Percentiles rank a stretch among this genome's conserved stretches.
Evolutionary conservation across 2,113 vertebrate genomes (phyloP).

Genomic region (Haemorhous mexicanus): DNA sequence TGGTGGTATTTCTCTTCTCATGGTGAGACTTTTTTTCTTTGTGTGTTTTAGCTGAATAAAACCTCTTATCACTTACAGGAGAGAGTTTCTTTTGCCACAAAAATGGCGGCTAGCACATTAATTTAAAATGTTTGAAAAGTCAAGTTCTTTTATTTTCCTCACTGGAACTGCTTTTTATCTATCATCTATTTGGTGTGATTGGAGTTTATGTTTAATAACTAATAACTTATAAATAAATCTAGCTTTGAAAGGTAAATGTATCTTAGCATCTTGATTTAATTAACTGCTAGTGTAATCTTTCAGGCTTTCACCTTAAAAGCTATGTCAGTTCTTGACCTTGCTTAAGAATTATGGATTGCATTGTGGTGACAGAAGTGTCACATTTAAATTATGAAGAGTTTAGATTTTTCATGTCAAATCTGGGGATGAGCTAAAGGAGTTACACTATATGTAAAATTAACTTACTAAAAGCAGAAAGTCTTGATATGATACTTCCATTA

Average conservation of each 20-base stretch:
- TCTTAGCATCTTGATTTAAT: not conserved
- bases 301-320: not conserved
- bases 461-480: not conserved
- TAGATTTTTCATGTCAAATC: not conserved
- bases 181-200: not conserved
- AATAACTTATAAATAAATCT: not conserved
- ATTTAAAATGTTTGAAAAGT: constrained; percentile 23
- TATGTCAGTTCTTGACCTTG: not conserved
- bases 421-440: not conserved
- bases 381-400: not conserved
- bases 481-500: not conserved
- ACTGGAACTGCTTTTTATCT: not conserved
- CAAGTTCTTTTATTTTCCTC: constrained; percentile 7
- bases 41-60: constrained; percentile 40
- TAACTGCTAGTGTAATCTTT: not conserved
- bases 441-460: not conserved
- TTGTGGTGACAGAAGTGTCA: not conserved
- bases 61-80: not conserved
- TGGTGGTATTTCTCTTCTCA: constrained; percentile 14
- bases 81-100: not conserved
- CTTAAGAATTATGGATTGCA: not conserved
- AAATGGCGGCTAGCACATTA: not conserved
- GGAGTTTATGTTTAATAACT: not conserved
- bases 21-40: not conserved
- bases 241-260: not conserved